phyloP scores from a whole-genome alignment of 2,797 vertebrate species.

The Mus caroli region DNA sequence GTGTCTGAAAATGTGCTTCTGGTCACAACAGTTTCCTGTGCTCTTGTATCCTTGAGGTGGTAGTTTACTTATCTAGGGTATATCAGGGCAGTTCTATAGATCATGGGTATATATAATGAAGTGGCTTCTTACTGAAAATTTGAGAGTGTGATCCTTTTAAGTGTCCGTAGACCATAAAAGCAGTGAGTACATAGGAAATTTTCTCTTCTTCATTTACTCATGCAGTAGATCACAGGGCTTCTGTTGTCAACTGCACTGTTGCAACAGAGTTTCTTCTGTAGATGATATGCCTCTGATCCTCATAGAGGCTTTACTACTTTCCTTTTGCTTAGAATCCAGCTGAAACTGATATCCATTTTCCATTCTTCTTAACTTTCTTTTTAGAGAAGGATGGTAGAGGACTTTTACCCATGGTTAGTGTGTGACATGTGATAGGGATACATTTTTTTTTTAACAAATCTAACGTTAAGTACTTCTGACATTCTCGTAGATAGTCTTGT shows the following conservation, averaged over 20 bases:
- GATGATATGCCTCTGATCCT: background rate
- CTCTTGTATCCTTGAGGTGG: background rate
- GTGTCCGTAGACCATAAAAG: background rate
- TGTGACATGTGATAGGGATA: background rate
- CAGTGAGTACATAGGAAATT: background rate
- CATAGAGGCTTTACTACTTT: background rate
- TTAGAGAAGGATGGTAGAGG: background rate
- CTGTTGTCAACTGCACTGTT: background rate
- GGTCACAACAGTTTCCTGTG: background rate
- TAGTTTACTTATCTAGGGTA: background rate
- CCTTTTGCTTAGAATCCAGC: background rate
- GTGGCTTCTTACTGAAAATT: background rate
- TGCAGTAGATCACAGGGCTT: fast-evolving
- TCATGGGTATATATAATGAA: background rate
- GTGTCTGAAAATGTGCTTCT: background rate
- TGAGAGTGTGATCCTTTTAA: background rate
- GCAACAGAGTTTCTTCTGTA: too few species aligned
- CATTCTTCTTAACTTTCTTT: background rate
- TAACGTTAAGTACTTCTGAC: background rate
- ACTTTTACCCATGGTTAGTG: background rate
- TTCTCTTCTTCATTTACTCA: background rate
- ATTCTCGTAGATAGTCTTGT: background rate
- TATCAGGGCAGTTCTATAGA: background rate
- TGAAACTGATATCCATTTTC: background rate
- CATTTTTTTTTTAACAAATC: background rate